Evolutionary conservation across 23 tunicate genomes (phyloP).

Genomic region (Styela clava): DNA sequence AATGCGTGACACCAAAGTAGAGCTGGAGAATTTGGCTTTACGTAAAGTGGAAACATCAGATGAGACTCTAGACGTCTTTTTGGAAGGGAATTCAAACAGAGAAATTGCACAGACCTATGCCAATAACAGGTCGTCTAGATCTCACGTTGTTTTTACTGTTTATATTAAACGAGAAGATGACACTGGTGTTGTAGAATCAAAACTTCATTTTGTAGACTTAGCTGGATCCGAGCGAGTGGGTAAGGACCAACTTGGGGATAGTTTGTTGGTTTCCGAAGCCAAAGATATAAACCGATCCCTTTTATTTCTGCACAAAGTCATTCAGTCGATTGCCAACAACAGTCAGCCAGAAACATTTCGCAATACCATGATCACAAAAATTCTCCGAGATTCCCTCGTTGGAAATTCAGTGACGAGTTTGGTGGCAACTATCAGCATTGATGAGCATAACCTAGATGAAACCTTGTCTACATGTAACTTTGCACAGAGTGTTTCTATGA

Average conservation of each 20-base stretch:
- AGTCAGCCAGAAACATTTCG: slow-evolving; percentile 12
- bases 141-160: slow-evolving; percentile 91
- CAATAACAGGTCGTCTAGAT: slow-evolving; percentile 82
- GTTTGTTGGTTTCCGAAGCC: slow-evolving; percentile 50
- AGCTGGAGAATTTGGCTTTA: slow-evolving; percentile 51
- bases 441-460: slow-evolving; percentile 71
- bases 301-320: slow-evolving; percentile 84
- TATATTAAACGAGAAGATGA: slow-evolving; percentile 39
- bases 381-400: slow-evolving; percentile 10
- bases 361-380: slow-evolving; percentile 27
- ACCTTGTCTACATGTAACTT: slow-evolving; percentile 84
- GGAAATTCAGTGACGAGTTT: slow-evolving; percentile 85
- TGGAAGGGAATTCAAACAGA: slow-evolving; percentile 73
- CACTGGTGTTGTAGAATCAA: slow-evolving; percentile 36
- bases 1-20: slow-evolving; percentile 12
- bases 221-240: slow-evolving; percentile 84
- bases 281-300: slow-evolving; percentile 85
- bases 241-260: slow-evolving; percentile 37
- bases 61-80: slow-evolving; percentile 68
- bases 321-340: slow-evolving; percentile 16
- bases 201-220: slow-evolving; percentile 82
- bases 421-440: slow-evolving; percentile 82
- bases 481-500: slow-evolving; percentile 80
- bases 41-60: slow-evolving; percentile 22
- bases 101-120: slow-evolving; percentile 92